phyloP scores from a whole-genome alignment of 2,113 vertebrate genomes.

The Trinectes maculatus region DNA sequence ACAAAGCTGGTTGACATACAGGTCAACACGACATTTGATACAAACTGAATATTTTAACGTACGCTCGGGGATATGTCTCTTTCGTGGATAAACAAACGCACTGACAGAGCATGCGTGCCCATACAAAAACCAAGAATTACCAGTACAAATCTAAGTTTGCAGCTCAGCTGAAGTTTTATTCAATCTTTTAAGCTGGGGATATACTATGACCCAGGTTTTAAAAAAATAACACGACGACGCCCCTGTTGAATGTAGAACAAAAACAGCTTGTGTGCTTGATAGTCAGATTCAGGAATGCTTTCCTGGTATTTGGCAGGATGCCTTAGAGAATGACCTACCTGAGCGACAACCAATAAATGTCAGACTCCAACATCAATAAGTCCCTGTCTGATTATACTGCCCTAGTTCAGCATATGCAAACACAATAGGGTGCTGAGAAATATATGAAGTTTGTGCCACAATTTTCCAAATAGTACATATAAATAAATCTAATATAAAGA shows the following conservation, averaged over 20 bases:
- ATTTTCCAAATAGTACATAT: not conserved
- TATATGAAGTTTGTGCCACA: not conserved
- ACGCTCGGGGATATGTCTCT: slow-evolving; percentile 17
- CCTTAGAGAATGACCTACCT: slow-evolving; percentile 14
- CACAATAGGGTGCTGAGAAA: not conserved
- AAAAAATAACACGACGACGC: slow-evolving; percentile 25
- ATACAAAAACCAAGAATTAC: slow-evolving; percentile 42
- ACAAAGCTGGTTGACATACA: slow-evolving; percentile 1
- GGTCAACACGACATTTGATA: slow-evolving; percentile 44
- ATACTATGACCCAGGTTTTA: slow-evolving; percentile 23
- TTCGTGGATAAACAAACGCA: slow-evolving; percentile 13
- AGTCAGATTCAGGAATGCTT: slow-evolving; percentile 34
- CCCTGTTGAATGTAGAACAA: slow-evolving; percentile 16
- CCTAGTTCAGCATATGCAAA: not conserved
- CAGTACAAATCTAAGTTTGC: slow-evolving; percentile 51
- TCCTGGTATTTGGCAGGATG: slow-evolving; percentile 27
- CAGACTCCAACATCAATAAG: slow-evolving; percentile 17
- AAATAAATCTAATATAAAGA: no score
- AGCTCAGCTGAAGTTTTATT: slow-evolving; percentile 36
- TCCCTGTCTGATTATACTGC: slow-evolving; percentile 21
- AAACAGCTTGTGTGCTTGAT: slow-evolving; percentile 38
- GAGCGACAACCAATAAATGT: slow-evolving; percentile 22
- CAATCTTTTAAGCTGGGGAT: slow-evolving; percentile 24
- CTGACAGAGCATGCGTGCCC: slow-evolving; percentile 2
- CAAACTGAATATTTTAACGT: slow-evolving; percentile 57